Base-by-base conservation (phyloP, 2,113 vertebrate species). In the Boleophthalmus pectinirostris region DNA sequence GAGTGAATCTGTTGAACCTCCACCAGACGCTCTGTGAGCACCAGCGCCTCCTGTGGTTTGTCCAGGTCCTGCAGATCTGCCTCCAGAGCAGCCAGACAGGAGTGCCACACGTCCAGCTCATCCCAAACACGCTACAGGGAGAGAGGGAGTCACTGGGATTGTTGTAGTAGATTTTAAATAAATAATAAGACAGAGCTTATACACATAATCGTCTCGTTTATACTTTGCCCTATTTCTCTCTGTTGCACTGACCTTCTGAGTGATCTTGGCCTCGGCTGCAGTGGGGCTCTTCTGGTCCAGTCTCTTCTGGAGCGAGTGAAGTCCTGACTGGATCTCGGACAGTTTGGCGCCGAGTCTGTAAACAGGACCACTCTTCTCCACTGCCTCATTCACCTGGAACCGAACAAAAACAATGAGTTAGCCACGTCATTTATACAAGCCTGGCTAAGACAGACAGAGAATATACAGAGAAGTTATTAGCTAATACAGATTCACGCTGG, bases 81-180 rank as follows among this genome's bases (percentile, higher is more conserved):
- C 80, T 98, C 96, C 73, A 98, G 87, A 0, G 92, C 91, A 0
- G 94, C 95, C 38, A 97, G 82, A 47, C 91, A 91, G 35, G 96
- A 94, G 85, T 95, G 97, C 94, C 96, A 97, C 43, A 83, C 67
- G 10, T 98, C 95, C 46, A 99, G 82, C 89, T 96, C 94, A 9
- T 97, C 95, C 96, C 96, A 97, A 16, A 95, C 91, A 75, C 91
- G 87, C 98, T 98, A 90, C 49, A 57, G 23, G 66, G 0, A 70
- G 7, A 33, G 4, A 61, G 24, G 25, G n/a, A 21, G 12, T 43
- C 38, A 43, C 10, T 8, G 10, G 38, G 38, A 43, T 10, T 43
- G 38, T 9, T 43, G 38, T 43, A 10, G 38, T 43, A 43, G 29
- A 10, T 43, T 43, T 43, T 43, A 47, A 47, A 47, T 47, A 47